Conservation (phyloP, 2,888 invertebrate species). For the Oasisia sp. region DNA sequence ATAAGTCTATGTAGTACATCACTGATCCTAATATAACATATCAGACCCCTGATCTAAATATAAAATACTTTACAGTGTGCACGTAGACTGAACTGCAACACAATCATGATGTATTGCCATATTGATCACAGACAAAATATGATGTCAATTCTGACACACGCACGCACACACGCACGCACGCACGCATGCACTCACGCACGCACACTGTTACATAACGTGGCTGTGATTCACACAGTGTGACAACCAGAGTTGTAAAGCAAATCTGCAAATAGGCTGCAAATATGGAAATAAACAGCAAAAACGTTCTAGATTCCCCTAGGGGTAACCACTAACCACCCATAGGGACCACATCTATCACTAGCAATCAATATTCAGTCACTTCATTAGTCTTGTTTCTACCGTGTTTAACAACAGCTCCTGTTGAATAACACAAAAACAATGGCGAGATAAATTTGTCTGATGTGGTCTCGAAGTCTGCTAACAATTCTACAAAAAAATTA, state of each 20-base stretch:
- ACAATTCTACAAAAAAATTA: not conserved
- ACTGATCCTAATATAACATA: too few relatives aligned
- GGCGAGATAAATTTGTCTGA: not conserved
- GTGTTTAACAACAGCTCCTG: too few relatives aligned
- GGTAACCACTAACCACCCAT: too few relatives aligned
- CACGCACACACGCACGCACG: too few relatives aligned
- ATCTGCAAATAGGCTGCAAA: not conserved
- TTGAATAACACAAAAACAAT: too few relatives aligned
- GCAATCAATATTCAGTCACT: too few relatives aligned
- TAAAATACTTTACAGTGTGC: not conserved
- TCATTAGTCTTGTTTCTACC: too few relatives aligned
- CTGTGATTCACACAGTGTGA: not conserved
- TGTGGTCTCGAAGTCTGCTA: not conserved
- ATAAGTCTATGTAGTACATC: too few relatives aligned
- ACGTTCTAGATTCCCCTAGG: too few relatives aligned
- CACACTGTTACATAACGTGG: not conserved
- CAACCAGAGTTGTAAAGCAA: not conserved
- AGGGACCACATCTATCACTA: too few relatives aligned
- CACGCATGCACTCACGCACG: not conserved
- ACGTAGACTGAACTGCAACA: not conserved
- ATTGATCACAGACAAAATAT: not conserved
- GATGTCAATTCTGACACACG: not conserved
- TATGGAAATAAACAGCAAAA: too few relatives aligned
- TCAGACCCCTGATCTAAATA: too few relatives aligned
- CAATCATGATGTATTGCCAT: not conserved